phyloP scores from a whole-genome alignment of 1,140 invertebrate species.

The Samia ricini region DNA sequence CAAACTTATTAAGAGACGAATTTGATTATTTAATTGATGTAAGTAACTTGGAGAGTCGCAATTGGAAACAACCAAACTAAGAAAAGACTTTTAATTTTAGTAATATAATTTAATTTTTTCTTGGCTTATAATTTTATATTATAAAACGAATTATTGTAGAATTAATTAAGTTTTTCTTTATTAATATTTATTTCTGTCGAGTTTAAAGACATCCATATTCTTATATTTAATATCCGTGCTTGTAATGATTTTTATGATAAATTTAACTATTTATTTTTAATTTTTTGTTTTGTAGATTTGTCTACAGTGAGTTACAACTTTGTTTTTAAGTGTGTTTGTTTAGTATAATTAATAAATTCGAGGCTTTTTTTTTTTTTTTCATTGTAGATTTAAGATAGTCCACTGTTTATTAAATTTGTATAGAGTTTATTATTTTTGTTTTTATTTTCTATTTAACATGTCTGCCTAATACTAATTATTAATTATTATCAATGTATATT shows the following conservation, averaged over 20 bases:
- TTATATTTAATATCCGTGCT: too few relatives aligned
- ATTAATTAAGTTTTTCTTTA: not conserved
- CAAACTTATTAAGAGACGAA: not conserved
- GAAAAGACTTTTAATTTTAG: not conserved
- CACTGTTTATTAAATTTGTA: slow-evolving; percentile 7
- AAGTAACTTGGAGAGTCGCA: not conserved
- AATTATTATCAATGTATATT: not conserved
- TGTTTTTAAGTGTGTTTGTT: not conserved
- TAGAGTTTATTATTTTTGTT: slow-evolving; percentile 8
- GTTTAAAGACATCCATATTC: too few relatives aligned
- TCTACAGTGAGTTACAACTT: not conserved
- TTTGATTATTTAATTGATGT: not conserved
- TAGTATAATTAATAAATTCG: slow-evolving; percentile 37
- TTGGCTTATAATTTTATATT: not conserved
- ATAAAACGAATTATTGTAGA: not conserved
- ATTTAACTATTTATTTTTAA: too few relatives aligned
- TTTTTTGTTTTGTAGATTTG: not conserved
- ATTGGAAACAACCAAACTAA: not conserved
- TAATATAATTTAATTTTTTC: not conserved
- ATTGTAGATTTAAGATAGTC: not conserved
- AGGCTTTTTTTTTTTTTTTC: slow-evolving; percentile 11
- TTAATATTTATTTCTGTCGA: too few relatives aligned
- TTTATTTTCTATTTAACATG: slow-evolving; percentile 9
- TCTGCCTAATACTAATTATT: slow-evolving; percentile 9
- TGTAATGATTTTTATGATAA: too few relatives aligned